Percentiles rank a stretch among this genome's conserved stretches.
Evolutionary conservation across 2,888 invertebrate species (phyloP).

Genomic region (Neoaliturus tenellus): DNA sequence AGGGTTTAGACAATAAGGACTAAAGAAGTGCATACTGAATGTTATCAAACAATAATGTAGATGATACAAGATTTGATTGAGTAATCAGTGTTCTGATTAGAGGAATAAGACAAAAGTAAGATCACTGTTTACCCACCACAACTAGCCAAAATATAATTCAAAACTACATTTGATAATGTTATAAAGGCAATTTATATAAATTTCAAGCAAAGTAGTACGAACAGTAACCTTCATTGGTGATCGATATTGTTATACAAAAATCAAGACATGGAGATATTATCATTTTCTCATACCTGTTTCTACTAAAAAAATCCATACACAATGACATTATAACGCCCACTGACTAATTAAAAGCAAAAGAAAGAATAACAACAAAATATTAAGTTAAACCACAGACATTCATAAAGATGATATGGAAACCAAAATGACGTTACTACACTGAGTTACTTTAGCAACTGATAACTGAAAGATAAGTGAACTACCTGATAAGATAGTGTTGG

Average conservation of each 20-base stretch:
- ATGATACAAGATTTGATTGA: too few relatives aligned
- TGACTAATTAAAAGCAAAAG: too few relatives aligned
- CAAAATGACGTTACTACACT: neutral
- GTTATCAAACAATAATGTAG: too few relatives aligned
- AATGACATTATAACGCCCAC: too few relatives aligned
- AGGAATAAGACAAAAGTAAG: too few relatives aligned
- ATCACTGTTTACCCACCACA: too few relatives aligned
- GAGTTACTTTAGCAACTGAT: neutral
- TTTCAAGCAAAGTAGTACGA: neutral
- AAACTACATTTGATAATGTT: neutral
- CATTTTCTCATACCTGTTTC: neutral
- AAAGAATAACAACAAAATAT: too few relatives aligned
- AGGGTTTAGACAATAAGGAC: too few relatives aligned
- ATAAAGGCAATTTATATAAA: neutral
- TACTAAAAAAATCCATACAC: neutral
- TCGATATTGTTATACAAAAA: neutral
- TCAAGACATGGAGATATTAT: too few relatives aligned
- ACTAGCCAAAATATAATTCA: neutral
- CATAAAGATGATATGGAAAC: neutral
- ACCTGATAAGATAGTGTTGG: slow-evolving; percentile 10
- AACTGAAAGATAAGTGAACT: neutral
- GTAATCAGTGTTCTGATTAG: too few relatives aligned
- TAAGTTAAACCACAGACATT: too few relatives aligned
- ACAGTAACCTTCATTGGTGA: neutral
- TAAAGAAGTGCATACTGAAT: too few relatives aligned